Evolutionary conservation across 2,113 vertebrate genomes (phyloP), one percentile per base, ranked within the genome.

Genomic region (Oncorhynchus clarkii): DNA sequence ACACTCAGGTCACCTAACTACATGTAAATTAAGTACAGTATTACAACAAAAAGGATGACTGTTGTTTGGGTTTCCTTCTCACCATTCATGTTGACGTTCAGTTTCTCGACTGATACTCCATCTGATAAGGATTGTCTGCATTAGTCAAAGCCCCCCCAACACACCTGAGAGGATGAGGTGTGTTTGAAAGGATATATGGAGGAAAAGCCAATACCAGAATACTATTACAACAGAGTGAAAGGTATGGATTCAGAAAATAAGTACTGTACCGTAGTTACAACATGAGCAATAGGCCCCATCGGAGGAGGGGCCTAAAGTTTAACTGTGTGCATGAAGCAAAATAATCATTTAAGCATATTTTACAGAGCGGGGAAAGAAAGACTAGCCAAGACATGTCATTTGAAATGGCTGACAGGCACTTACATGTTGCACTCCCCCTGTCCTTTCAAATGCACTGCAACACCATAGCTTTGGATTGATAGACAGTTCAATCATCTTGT

Each of bases 271-370:
- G 39, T 48, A 9, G 48, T 57, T 74, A 34, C 39, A 75, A 78
- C 79, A 27, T 59, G 3, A 75, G 79, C 78, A 24, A 77, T 74
- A 74, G 78, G 66, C 79, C 79, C 27, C 39, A 76, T 76, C 18
- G 45, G 48, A 45, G 45, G 75, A 66, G 75, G 34, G n/a, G 54
- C 8, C 39, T 45, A 65, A 60, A 60, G 62, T 81, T 81, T 79
- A 78, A 86, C 82, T 84, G 78, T 71, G 73, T 81, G 79, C 78
- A 77, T 59, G 4, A 18, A 79, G 39, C 39, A 80, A 72, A 75
- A 79, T 78, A 75, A 72, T 11, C 64, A 70, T 75, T 48, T 75
- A 71, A 49, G 67, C 67, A 69, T 78, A 5, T 75, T 77, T 54
- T 78, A 49, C 84, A 83, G 60, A 77, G 70, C 62, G 8, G 66